Evolutionary conservation across 1,140 invertebrate genomes (phyloP).

Genomic region (Kradibia gibbosae): DNA sequence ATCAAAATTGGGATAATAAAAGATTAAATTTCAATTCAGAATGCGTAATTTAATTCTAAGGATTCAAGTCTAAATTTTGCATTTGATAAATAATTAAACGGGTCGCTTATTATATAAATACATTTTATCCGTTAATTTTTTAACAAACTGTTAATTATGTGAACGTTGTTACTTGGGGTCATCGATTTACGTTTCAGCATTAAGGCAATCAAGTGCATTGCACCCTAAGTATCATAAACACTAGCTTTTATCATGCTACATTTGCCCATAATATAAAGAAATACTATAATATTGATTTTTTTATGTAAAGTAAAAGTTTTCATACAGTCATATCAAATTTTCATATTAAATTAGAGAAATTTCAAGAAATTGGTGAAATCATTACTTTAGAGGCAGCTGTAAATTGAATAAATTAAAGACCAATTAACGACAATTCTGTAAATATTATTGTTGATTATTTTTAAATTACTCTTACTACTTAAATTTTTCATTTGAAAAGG

Average conservation of each 20-base stretch:
- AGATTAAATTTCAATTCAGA: not conserved
- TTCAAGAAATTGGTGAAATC: too few species aligned
- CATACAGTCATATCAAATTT: too few species aligned
- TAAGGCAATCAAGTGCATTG: constrained; percentile 17
- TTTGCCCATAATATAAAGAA: not conserved
- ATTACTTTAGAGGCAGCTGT: too few species aligned
- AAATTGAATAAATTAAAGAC: too few species aligned
- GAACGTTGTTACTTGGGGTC: constrained; percentile 2
- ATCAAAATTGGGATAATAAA: too few species aligned
- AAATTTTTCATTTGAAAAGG: too few species aligned
- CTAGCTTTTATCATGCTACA: not conserved
- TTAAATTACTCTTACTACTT: too few species aligned
- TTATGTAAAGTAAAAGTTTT: too few species aligned
- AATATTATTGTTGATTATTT: too few species aligned
- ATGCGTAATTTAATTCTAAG: not conserved
- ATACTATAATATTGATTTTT: constrained; percentile 1
- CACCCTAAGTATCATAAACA: constrained; percentile 27
- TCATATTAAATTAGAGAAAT: too few species aligned
- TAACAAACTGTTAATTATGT: constrained; percentile 16
- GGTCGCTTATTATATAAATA: not conserved
- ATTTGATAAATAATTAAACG: not conserved
- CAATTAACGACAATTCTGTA: too few species aligned
- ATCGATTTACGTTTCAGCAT: constrained; percentile 43
- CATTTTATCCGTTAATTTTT: not conserved
- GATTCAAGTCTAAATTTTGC: not conserved